phyloP scores from a whole-genome alignment of 92 coral and sea anemone genomes.

The Phymanthus crucifer region DNA sequence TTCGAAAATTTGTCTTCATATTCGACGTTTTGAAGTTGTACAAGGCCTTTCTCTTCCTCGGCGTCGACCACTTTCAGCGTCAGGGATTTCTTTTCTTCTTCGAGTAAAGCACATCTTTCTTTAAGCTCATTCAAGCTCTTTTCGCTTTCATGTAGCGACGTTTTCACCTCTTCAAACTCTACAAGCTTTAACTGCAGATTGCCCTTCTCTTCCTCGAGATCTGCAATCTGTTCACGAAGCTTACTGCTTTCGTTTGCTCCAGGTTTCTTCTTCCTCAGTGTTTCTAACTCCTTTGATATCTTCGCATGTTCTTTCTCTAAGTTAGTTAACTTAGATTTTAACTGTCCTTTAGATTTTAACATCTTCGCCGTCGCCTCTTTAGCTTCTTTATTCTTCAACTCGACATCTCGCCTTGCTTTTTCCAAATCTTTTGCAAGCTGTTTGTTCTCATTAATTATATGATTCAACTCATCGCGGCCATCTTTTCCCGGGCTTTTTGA shows the following conservation, averaged over 20 bases:
- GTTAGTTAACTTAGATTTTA: constrained; percentile 66
- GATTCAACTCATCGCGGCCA: constrained; percentile 39
- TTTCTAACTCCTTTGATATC: constrained; percentile 54
- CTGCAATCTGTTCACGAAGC: constrained; percentile 39
- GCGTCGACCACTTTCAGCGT: constrained; percentile 59
- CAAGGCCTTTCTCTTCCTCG: constrained; percentile 66
- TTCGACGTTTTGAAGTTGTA: constrained; percentile 54
- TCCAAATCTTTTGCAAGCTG: constrained; percentile 48
- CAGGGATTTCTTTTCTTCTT: constrained; percentile 60
- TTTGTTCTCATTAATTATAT: constrained; percentile 29
- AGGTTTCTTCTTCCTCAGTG: constrained; percentile 52
- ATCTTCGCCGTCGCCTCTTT: constrained; percentile 64
- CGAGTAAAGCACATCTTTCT: constrained; percentile 56
- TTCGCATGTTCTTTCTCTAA: constrained; percentile 60
- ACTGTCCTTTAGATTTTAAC: constrained; percentile 61
- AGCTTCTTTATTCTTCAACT: constrained; percentile 54
- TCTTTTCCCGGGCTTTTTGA: constrained; percentile 40
- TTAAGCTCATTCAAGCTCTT: constrained; percentile 43
- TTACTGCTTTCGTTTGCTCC: constrained; percentile 29
- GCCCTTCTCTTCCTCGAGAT: constrained; percentile 49
- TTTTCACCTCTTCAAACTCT: constrained; percentile 24
- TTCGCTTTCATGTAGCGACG: background rate
- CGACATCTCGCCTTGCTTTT: constrained; percentile 43
- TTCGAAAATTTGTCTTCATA: constrained; percentile 51
- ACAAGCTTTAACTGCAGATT: constrained; percentile 38